Base-by-base conservation (phyloP, 1,140 invertebrate species). In the Leptinotarsa lineolata region DNA sequence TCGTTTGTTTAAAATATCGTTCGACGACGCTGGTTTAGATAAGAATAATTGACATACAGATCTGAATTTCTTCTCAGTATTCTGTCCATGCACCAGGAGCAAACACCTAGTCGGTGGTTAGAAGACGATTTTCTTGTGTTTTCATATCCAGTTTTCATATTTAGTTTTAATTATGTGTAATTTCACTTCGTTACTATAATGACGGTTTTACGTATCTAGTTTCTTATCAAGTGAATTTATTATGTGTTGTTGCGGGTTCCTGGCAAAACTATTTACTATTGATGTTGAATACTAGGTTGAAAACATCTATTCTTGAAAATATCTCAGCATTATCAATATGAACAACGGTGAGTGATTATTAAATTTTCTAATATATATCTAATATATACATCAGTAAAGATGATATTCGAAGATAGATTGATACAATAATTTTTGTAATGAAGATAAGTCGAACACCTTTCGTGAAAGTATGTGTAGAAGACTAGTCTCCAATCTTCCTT, bases 11-110 rank as follows among this genome's bases (percentile, higher is more conserved):
- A 39, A 39, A 39, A 39, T 39, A 39, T 39, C 16, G 15, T 54
- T 54, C 48, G 48, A 63, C 61, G 61, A 63, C 61, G 20, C 61
- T 63, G 61, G 20, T 30, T 63, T 63, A 18, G 61, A 63, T 63
- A 63, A 63, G n/a, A 63, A 63, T 63, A 63, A 63, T 63, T 16
- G 20, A 18, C 16, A 18, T 63, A 63, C 0, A 63, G 20, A 20
- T 54, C 48, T 5, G 30, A 16, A 54, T 54, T 54, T 18, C 48
- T 54, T 54, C 48, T 54, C n/a, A 54, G 48, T 54, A 54, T 54
- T 54, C 48, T 18, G 16, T 54, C 48, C 16, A 54, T 5, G 48
- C 48, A 54, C n/a, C 48, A 16, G n/a, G 48, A 54, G 48, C 48
- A 54, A 16, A 16, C 15, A 54, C 13, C 48, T 15, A 54, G 16